phyloP scores from a whole-genome alignment of 2,797 vertebrate species.

The Hydrophis major region DNA sequence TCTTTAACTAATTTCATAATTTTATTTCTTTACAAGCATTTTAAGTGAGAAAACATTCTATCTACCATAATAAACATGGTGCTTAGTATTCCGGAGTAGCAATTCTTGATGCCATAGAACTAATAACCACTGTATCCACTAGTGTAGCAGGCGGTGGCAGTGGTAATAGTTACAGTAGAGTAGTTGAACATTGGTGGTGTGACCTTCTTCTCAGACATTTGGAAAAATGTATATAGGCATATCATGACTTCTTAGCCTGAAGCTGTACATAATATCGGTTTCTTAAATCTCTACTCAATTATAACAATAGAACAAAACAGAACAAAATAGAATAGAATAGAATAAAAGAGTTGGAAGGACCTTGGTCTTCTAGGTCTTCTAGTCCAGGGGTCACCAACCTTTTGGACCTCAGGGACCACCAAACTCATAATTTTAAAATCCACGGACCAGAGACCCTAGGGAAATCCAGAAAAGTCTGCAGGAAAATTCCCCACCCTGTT shows the following conservation, averaged over 20 bases:
- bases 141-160: neutral
- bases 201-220: neutral
- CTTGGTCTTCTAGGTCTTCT: neutral
- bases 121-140: neutral
- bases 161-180: neutral
- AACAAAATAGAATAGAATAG: too few species aligned
- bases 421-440: too few species aligned
- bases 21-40: neutral
- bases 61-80: neutral
- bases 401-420: too few species aligned
- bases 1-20: neutral
- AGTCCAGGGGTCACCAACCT: neutral
- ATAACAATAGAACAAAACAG: neutral
- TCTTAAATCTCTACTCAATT: neutral
- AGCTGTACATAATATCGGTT: neutral
- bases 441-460: too few species aligned
- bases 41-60: slow-evolving; percentile 7
- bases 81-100: neutral
- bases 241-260: neutral
- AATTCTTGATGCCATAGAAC: neutral
- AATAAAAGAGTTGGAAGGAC: neutral
- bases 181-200: neutral
- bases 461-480: too few species aligned
- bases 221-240: neutral
- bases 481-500: too few species aligned